Conservation (phyloP, 2,113 vertebrate genomes). For the Hemiprocne comata region DNA sequence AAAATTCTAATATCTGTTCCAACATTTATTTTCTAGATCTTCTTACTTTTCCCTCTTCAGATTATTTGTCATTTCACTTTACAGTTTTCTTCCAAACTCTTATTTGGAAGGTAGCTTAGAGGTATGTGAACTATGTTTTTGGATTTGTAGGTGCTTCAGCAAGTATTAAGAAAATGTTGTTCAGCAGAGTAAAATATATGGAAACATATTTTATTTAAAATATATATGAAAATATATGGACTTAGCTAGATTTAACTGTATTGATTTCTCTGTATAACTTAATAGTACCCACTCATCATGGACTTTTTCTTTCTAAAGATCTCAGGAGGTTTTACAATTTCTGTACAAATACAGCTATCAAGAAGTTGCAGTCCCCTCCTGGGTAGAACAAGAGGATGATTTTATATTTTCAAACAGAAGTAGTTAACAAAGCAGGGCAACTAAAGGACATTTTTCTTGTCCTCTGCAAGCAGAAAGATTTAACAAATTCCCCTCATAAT, state of each 20-base stretch:
- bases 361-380: neutral
- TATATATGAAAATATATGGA: neutral
- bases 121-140: neutral
- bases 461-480: neutral
- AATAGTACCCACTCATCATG: neutral
- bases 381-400: neutral
- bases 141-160: neutral
- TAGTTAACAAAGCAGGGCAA: neutral
- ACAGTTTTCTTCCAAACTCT: neutral
- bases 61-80: constrained; percentile 23
- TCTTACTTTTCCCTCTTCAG: constrained; percentile 47
- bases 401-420: neutral
- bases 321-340: neutral
- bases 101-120: neutral
- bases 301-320: neutral
- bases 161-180: neutral
- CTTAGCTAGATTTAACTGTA: neutral
- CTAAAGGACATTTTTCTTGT: neutral
- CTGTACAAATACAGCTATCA: neutral
- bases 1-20: constrained; percentile 72
- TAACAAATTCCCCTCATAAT: neutral
- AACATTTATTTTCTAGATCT: constrained; percentile 65
- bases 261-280: neutral
- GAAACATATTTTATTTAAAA: no score
- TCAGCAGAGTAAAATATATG: neutral